Conservation (phyloP, 2,888 invertebrate species). For the Cephus rjabovi region DNA sequence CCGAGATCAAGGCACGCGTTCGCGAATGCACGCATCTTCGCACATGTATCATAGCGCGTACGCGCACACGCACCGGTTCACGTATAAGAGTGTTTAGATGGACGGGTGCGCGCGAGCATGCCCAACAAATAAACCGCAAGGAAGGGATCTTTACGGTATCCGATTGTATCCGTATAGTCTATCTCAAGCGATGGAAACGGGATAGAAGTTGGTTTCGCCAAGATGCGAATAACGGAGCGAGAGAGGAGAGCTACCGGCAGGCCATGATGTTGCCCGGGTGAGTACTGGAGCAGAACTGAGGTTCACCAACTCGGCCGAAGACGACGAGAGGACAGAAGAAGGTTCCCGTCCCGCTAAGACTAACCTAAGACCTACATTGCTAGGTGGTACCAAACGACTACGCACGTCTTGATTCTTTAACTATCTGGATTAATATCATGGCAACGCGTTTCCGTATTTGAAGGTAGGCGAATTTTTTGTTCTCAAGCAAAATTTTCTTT, state of each 20-base stretch:
- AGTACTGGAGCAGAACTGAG: slow-evolving; percentile 59
- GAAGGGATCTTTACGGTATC: slow-evolving; percentile 1
- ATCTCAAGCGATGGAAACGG: background rate
- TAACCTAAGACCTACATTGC: background rate
- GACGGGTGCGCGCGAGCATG: background rate
- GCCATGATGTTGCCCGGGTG: slow-evolving; percentile 50
- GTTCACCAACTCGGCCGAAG: slow-evolving; percentile 42
- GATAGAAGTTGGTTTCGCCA: slow-evolving; percentile 1
- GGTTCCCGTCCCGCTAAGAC: background rate
- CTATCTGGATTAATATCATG: background rate
- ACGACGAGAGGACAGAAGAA: slow-evolving; percentile 35
- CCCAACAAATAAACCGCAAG: background rate
- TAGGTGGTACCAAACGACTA: background rate
- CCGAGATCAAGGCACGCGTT: background rate
- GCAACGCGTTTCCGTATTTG: background rate
- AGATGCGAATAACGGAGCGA: slow-evolving; percentile 32
- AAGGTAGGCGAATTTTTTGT: background rate
- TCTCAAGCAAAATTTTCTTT: background rate
- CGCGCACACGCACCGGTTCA: background rate
- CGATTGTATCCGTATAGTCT: background rate
- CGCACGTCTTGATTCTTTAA: background rate
- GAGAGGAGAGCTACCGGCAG: background rate
- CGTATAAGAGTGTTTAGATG: background rate
- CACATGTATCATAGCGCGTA: background rate
- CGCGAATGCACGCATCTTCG: background rate